A percentile compares a stretch with the other conserved stretches of the same genome.
Conservation (phyloP, 2,888 invertebrate species). For the Nowickia ferox region DNA sequence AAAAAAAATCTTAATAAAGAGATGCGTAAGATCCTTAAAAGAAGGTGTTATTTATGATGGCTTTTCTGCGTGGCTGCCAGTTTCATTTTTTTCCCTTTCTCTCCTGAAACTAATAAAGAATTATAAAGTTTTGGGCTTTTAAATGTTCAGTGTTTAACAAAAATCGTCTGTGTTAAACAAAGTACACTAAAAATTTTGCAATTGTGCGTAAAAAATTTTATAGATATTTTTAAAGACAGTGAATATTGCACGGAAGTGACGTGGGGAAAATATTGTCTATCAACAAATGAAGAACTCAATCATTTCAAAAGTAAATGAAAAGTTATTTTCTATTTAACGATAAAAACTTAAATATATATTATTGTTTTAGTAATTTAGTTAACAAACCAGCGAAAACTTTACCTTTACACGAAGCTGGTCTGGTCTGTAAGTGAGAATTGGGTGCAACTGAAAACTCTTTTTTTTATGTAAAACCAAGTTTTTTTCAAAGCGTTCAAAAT, state of each 20-base stretch:
- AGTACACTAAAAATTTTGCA: neutral
- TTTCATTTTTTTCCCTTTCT: neutral
- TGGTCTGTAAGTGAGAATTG: too few species aligned
- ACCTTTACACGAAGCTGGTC: too few species aligned
- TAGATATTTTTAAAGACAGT: neutral
- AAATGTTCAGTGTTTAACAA: conserved; percentile 9
- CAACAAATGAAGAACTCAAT: neutral
- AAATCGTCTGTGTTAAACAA: conserved; percentile 15
- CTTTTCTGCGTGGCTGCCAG: conserved; percentile 54
- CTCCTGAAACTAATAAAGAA: conserved; percentile 7
- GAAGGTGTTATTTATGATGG: conserved; percentile 70
- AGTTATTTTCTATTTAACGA: too few species aligned
- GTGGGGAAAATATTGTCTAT: neutral
- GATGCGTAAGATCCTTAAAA: conserved; percentile 68
- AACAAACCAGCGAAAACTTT: too few species aligned
- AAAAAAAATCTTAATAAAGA: conserved; percentile 60
- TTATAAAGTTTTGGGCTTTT: conserved; percentile 16
- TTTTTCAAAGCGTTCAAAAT: too few species aligned
- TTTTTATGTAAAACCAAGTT: too few species aligned
- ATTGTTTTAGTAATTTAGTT: too few species aligned
- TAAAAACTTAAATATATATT: too few species aligned
- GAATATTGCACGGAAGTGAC: neutral
- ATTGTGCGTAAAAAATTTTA: neutral
- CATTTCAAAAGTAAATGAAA: neutral
- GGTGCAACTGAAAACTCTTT: too few species aligned